Evolutionary conservation across 2,797 vertebrate genomes (phyloP).

Genomic region (Hydrolagus colliei): DNA sequence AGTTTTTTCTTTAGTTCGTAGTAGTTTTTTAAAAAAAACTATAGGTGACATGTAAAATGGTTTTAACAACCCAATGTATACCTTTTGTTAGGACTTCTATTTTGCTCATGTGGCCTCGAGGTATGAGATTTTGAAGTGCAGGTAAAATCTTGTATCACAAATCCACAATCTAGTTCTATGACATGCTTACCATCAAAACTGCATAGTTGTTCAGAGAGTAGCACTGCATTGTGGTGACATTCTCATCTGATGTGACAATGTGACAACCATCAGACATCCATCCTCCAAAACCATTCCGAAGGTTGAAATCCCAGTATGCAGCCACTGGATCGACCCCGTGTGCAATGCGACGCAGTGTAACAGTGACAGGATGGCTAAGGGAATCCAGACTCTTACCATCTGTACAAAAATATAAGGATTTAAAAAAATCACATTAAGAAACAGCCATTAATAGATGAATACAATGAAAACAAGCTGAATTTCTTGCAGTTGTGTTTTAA

Average conservation of each 20-base stretch:
- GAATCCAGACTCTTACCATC: conserved; percentile 63
- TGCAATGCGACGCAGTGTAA: conserved; percentile 76
- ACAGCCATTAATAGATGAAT: neutral
- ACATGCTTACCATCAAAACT: conserved; percentile 77
- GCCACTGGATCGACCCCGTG: conserved; percentile 79
- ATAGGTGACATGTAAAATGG: no score
- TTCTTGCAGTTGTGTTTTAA: neutral
- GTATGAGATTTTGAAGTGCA: no score
- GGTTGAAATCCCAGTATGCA: conserved; percentile 81
- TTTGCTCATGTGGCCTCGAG: no score
- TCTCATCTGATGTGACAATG: conserved; percentile 78
- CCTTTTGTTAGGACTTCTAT: no score
- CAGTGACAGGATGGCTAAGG: conserved; percentile 69
- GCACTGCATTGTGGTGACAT: conserved; percentile 87
- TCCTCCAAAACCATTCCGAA: conserved; percentile 78
- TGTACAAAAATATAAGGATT: conserved; percentile 41
- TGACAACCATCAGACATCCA: conserved; percentile 86
- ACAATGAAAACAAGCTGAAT: neutral
- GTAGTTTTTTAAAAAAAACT: no score
- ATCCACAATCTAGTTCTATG: neutral
- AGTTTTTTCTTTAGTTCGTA: no score
- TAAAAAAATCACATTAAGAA: neutral
- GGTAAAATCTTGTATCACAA: no score
- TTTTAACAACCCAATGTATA: no score
- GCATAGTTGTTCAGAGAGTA: conserved; percentile 84